Conservation (phyloP, 2,113 vertebrate genomes). For the Erythrolamprus reginae region DNA sequence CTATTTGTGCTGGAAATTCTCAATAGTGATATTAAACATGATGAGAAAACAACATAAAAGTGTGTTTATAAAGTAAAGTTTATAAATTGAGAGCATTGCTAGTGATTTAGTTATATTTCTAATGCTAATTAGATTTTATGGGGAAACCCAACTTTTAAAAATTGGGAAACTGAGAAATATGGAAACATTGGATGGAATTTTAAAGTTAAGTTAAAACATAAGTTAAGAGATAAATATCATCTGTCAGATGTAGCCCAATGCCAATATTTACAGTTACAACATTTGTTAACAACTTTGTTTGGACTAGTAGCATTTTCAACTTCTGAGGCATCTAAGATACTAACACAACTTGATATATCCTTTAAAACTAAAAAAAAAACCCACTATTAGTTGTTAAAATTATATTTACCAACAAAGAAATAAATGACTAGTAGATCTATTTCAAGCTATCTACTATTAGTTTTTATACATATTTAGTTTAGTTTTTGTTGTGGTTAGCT, state of each 20-base stretch:
- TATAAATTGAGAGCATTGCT: neutral
- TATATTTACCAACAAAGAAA: no score
- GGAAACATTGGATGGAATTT: neutral
- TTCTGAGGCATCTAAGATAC: neutral
- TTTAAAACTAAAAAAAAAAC: neutral
- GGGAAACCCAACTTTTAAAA: neutral
- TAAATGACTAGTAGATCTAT: no score
- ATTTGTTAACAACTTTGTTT: neutral
- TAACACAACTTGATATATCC: neutral
- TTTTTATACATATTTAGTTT: neutral
- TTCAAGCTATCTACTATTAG: neutral
- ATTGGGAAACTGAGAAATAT: neutral
- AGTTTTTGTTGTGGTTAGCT: no score
- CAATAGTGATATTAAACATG: no score
- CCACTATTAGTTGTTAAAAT: neutral
- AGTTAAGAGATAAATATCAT: neutral
- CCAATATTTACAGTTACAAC: neutral
- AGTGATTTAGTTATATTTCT: neutral
- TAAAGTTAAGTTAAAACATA: no score
- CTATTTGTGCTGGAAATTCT: no score
- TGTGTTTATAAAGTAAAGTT: neutral
- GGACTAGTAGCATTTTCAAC: neutral
- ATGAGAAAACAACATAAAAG: neutral
- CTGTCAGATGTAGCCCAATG: neutral
- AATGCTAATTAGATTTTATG: neutral